Percentiles rank a stretch among this genome's conserved stretches.
Conservation (phyloP, 2,113 vertebrate genomes). For the Alexandromys fortis region DNA sequence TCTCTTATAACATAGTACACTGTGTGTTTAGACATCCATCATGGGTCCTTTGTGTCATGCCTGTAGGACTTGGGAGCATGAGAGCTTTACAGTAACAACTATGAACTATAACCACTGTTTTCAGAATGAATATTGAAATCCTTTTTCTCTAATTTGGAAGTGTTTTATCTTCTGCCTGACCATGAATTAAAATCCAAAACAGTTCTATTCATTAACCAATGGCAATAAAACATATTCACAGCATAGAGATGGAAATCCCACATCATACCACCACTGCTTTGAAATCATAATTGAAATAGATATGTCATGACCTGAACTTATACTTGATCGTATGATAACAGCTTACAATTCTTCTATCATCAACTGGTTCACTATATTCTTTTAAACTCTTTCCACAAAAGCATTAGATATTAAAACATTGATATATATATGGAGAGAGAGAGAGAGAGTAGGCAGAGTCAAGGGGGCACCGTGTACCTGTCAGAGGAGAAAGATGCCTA, state of each 20-base stretch:
- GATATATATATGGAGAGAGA: too few species aligned
- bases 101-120: background rate
- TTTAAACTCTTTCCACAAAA: too few species aligned
- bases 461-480: too few species aligned
- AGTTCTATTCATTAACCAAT: too few species aligned
- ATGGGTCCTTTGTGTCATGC: background rate
- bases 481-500: too few species aligned
- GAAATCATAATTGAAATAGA: background rate
- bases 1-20: background rate
- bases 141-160: background rate
- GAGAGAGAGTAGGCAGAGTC: too few species aligned
- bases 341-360: background rate
- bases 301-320: background rate
- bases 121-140: background rate
- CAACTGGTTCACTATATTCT: too few species aligned
- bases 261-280: background rate
- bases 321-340: too few species aligned
- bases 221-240: too few species aligned
- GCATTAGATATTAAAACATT: too few species aligned
- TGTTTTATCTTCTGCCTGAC: background rate
- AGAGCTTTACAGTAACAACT: background rate
- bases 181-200: background rate
- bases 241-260: too few species aligned
- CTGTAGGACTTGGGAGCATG: background rate
- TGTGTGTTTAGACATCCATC: background rate